phyloP scores from a whole-genome alignment of 2,888 invertebrate genomes.

The Orgyia antiqua region DNA sequence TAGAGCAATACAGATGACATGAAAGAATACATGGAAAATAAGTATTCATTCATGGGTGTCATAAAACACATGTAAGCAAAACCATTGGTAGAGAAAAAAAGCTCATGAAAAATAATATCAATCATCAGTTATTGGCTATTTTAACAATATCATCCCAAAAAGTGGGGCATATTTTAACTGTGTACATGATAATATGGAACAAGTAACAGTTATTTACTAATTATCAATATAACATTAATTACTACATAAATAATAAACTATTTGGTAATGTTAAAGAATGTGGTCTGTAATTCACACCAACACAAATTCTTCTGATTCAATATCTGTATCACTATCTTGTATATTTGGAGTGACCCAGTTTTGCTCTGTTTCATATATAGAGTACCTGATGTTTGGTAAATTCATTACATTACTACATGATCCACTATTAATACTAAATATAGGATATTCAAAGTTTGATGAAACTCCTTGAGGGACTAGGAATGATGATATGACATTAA shows the following conservation, averaged over 20 bases:
- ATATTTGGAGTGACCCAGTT: constrained; percentile 65
- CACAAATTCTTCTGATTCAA: constrained; percentile 86
- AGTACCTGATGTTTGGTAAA: constrained; percentile 74
- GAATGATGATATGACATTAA: constrained; percentile 82
- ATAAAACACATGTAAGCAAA: no score
- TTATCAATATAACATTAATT: constrained; percentile 12
- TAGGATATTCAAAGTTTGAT: constrained; percentile 84
- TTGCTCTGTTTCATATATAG: constrained; percentile 74
- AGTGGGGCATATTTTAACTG: no score
- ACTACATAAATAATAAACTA: constrained; percentile 14
- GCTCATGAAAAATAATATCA: no score
- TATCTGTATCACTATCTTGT: constrained; percentile 80
- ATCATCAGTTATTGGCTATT: no score
- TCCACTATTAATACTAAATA: constrained; percentile 89
- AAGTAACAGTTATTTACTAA: background rate
- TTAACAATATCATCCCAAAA: no score
- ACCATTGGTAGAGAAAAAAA: no score
- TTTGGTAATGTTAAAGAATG: no score
- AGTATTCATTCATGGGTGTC: no score
- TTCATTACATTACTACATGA: constrained; percentile 80
- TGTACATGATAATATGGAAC: no score
- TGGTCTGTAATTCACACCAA: constrained; percentile 73
- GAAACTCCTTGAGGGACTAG: constrained; percentile 63
- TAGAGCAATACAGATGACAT: no score
- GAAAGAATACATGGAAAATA: no score